Evolutionary conservation across 2,888 invertebrate species (phyloP), one percentile per base, ranked within the genome.

Genomic region (Caenorhabditis parvicauda): DNA sequence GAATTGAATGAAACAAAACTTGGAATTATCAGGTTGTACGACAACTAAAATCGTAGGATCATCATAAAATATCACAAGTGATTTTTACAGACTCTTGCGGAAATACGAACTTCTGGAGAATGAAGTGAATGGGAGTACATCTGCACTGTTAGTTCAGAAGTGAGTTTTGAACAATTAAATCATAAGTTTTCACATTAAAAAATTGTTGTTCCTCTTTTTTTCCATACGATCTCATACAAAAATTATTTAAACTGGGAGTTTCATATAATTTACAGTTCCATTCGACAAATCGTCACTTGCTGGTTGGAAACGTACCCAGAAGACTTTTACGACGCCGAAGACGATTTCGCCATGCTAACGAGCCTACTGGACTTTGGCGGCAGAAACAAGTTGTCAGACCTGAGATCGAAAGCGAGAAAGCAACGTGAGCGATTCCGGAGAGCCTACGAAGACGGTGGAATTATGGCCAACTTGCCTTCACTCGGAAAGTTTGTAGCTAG

Each of bases 221-320:
- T 35, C 12, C n/a, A 35, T 35, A 35, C n/a, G 35, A 14, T 14
- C 35, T 35, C n/a, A 35, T 35, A 12, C 12, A 14, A 35, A 35
- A 35, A 35, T 35, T 35, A n/a, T n/a, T n/a, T n/a, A n/a, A 41
- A 25, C 38, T 7, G 14, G 29, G 5, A 51, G 17, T 32, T 32
- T 27, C 32, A 38, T 43, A 17, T 7, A 17, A 4, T 22, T 53
- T 70, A 49, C 62, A 83, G 82, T 54, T 81, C 82, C 3, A 74
- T 83, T 28, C 79, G 82, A 52, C 82, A 82, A 28, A 82, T 84
- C 39, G 86, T 96, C 70, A 91, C 92, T 82, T 92, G 95, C 42
- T 98, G 98, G 98, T 84, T 98, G 81, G 95, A 96, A 84, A 90
- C 91, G 57, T 96, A 93, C 83, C 91, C 93, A 38, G 94, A 95